These are phyloP conservation scores for Lobophora halterata DNA, from an alignment of 2,888 invertebrate species.

Conservation along the genomic window DNA sequence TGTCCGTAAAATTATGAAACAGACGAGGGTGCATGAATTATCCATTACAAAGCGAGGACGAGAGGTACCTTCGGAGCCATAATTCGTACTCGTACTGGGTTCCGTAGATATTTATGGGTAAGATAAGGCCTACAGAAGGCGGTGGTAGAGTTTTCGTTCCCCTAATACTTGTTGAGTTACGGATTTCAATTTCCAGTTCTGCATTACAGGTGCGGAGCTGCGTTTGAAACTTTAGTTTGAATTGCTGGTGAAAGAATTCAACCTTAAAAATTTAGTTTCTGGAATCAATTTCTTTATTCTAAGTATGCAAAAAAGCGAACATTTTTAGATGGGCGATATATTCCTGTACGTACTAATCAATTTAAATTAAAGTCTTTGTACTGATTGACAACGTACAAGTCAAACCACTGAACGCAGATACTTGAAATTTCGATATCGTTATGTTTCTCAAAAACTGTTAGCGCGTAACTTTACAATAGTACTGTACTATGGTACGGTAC, in stretches of 20 bases:
- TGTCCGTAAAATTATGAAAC: slow-evolving; percentile 66
- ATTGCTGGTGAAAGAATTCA: slow-evolving; percentile 7
- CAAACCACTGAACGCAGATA: no score
- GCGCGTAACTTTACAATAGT: no score
- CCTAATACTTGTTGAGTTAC: slow-evolving; percentile 80
- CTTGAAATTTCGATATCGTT: no score
- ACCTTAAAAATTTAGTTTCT: no score
- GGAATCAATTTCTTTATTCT: no score
- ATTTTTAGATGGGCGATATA: no score
- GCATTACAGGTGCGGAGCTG: slow-evolving; percentile 66
- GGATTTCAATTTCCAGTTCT: slow-evolving; percentile 75
- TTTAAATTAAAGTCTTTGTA: no score
- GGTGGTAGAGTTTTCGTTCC: slow-evolving; percentile 70
- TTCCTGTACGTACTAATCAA: no score
- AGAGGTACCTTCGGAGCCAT: slow-evolving; percentile 68
- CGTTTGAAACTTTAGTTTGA: slow-evolving; percentile 29
- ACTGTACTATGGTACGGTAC: no score
- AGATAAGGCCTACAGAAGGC: slow-evolving; percentile 80
- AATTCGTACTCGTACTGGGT: slow-evolving; percentile 69
- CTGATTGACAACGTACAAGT: no score
- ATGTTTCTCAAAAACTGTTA: no score
- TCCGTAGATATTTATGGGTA: slow-evolving; percentile 70
- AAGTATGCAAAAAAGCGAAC: no score
- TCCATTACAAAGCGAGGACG: slow-evolving; percentile 63
- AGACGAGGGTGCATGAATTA: slow-evolving; percentile 77